These are phyloP conservation scores for Rhagophthalmus giganteus DNA, from an alignment of 2,888 invertebrate species.

Conservation along the genomic window DNA sequence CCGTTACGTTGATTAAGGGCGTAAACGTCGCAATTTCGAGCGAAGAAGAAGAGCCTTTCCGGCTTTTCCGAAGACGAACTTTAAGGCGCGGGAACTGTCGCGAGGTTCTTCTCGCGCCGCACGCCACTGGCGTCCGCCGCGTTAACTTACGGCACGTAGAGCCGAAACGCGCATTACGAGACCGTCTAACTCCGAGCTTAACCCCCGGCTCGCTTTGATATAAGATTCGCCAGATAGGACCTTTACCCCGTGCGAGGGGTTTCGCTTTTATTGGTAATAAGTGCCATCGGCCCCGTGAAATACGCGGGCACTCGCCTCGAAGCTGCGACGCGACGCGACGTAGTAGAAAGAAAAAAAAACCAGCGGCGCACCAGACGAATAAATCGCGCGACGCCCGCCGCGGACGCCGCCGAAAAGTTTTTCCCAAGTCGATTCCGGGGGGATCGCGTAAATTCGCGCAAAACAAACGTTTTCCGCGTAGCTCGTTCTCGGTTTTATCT, in stretches of 20 bases:
- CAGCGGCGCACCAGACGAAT: conserved; percentile 7
- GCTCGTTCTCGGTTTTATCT: no score
- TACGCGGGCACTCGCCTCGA: conserved; percentile 31
- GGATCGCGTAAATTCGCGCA: no score
- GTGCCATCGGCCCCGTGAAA: conserved; percentile 42
- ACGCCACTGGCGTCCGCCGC: conserved; percentile 19
- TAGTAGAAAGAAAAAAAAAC: no score
- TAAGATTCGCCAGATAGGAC: conserved; percentile 33
- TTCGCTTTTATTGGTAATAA: conserved; percentile 43
- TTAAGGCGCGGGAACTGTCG: no score
- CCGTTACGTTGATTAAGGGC: not conserved
- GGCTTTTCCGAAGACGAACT: not conserved
- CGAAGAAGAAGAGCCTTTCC: not conserved
- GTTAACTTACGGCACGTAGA: conserved; percentile 34
- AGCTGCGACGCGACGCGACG: conserved; percentile 10
- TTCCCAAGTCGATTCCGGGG: no score
- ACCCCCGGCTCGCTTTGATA: conserved; percentile 24
- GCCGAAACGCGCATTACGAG: conserved; percentile 38
- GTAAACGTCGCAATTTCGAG: not conserved
- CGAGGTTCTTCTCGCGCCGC: no score
- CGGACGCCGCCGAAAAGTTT: no score
- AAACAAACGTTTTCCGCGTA: no score
- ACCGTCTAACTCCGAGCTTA: conserved; percentile 33
- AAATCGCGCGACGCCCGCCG: no score
- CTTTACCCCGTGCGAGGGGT: conserved; percentile 36